Evolutionary conservation across 64 coral and sea anemone genomes (phyloP), one percentile per base, ranked within the genome.

Genomic region (Stylophora pistillata): DNA sequence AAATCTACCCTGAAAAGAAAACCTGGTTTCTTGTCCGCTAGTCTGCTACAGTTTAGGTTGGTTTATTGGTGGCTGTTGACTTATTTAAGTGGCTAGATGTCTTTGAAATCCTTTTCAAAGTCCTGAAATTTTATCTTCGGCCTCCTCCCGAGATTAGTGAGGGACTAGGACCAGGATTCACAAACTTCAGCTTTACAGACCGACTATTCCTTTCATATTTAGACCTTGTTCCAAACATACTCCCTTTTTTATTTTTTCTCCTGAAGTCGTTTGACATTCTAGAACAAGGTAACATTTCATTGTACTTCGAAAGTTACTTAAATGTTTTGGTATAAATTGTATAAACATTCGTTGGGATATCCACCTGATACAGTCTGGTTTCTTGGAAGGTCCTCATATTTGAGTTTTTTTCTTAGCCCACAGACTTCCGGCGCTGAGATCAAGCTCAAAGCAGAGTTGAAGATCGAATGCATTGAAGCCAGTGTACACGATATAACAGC

Each of bases 401-500:
- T 73, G 37, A 29, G 26, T 17, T 64, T 12, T 25, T 74, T 23
- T 23, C 33, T 58, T 47, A 93, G 91, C 74, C 85, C 91, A 31
- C 77, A 88, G 66, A 80, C 73, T 52, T 53, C 58, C 53, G 66
- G 77, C 13, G 76, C 59, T 53, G 91, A 92, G 52, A 28, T 77
- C 10, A 72, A 79, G 23, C 70, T 96, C 10, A 63, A 76, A n/a
- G 94, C 94, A 28, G 90, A 93, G 52, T 34, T 96, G 27, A 93
- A 69, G 14, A 87, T 96, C 30, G 77, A 76, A 15, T 96, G 94
- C 47, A 90, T 96, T 28, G 94, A 96, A 63, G 81, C 91, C 18
- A 74, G 87, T 16, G 94, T 96, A 15, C 94, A 96, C 55, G 89
- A 90, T 55, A 68, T 96, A 13, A 96, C 94, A 66, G 92, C 94